Evolutionary conservation across 2,888 invertebrate species (phyloP), one percentile per base, ranked within the genome.

Genomic region (Geotrupes spiniger): DNA sequence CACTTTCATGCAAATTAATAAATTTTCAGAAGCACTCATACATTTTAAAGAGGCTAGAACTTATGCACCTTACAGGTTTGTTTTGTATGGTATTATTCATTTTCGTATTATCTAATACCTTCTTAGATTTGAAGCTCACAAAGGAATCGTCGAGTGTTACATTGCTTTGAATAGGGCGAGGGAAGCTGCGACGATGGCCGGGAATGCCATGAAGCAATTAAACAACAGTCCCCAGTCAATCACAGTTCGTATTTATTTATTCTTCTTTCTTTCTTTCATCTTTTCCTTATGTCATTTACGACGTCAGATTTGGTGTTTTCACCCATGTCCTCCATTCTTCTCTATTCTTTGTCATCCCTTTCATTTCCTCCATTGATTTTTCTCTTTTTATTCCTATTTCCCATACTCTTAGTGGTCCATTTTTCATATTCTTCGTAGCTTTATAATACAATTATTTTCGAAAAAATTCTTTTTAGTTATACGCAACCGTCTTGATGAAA

Each of bases 111-210:
- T 9, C 3, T 28, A 5, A 29, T 4, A 11, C 10, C 9, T 4
- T 6, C 12, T 10, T 5, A 29, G 85, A 51, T 85, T 80, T 66
- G 91, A 91, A 66, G 80, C 85, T 1, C 85, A 89, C 65, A 84
- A 86, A 70, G 88, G 88, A n/a, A 68, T 90, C 17, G 84, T 88
- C 1, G 85, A 87, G 57, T 84, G 85, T 65, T 88, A 88, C 62
- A 71, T 87, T 29, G 81, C 82, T 1, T 75, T 82, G 65, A 81
- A 83, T 57, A 76, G 88, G 44, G 71, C 81, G 17, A 76, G 85
- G 62, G 90, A 90, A 64, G 90, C 89, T 0, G 77, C 85, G 8
- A 79, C 82, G 8, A 80, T 85, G 64, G 88, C 89, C 1, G 80
- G 82, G 11, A 80, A 81, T 66, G 84, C 87, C 39, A 84, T 86